A percentile compares a stretch with the other conserved stretches of the same genome.
phyloP scores from a whole-genome alignment of 2,797 vertebrate species.

The Galago senegalensis region DNA sequence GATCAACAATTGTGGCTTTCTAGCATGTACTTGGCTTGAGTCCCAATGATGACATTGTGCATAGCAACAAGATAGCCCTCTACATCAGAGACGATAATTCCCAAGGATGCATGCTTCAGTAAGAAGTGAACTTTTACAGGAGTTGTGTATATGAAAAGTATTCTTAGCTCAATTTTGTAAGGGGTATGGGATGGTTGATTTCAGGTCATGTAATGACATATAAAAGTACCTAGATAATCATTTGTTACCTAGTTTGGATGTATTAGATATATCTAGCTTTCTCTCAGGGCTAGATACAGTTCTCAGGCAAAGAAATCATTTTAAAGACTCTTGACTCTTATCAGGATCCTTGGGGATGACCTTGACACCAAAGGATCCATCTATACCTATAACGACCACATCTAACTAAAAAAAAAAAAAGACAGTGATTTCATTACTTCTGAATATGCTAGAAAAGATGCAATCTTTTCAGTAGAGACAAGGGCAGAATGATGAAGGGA shows the following conservation, averaged over 20 bases:
- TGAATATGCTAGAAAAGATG: conserved; percentile 32
- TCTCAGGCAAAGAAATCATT: not conserved
- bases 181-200: not conserved
- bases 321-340: too few relatives aligned
- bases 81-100: conserved; percentile 40
- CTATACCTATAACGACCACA: not conserved
- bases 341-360: conserved; percentile 47
- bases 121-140: conserved; percentile 23
- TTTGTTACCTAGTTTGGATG: not conserved
- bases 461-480: conserved; percentile 52
- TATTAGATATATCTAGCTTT: conserved; percentile 35
- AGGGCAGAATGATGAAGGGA: conserved; percentile 49
- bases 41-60: conserved; percentile 62
- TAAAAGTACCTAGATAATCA: conserved; percentile 7
- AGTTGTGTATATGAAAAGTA: conserved; percentile 3
- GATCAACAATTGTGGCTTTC: conserved; percentile 83
- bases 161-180: conserved; percentile 58
- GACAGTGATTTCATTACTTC: conserved; percentile 10
- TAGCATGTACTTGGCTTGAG: conserved; percentile 75
- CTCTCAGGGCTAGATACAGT: conserved; percentile 18
- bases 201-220: not conserved
- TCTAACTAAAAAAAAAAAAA: conserved; percentile 38
- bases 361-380: conserved; percentile 11
- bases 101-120: conserved; percentile 39
- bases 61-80: conserved; percentile 49